Base-by-base conservation (phyloP, 2,113 vertebrate species). In the Colius striatus region DNA sequence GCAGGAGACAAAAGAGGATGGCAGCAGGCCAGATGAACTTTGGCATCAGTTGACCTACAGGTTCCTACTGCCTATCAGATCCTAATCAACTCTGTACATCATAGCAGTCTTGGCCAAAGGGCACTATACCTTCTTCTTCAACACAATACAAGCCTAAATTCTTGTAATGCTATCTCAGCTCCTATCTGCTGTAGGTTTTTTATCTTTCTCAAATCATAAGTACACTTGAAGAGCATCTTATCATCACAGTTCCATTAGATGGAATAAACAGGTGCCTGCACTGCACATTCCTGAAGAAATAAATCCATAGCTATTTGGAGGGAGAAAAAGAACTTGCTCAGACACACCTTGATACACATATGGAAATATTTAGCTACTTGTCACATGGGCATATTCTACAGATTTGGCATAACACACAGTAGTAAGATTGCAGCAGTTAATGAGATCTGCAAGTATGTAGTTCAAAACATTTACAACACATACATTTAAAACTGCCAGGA, bases 151-250 rank as follows among this genome's bases (percentile, higher is more conserved):
- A 72, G 10, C 14, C 12, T 58, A 62, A 76, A 61, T 29, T 29
- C 34, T 58, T 70, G 11, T n/a, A 10, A 20, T 5, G 47, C 6
- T 74, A 7, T 26, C 65, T 74, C 51, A 71, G 22, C 18, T 90
- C 23, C 43, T 43, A 1, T 9, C 27, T 34, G 18, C 25, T 45
- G 5, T n/a, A 63, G 0, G 0, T 2, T 48, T 90, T 70, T 41
- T 3, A 3, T 36, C 82, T 61, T 9, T 80, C 34, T 60, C 36
- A 81, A 74, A 77, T 23, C 1, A 0, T 30, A 66, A 51, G 6
- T 23, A 11, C 1, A 3, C 26, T 76, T 36, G 21, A 83, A 66
- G 30, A 80, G 11, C 4, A 5, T 5, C 15, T 60, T 43, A 68
- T 29, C 17, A 23, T 43, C 6, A 60, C 8, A 51, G 36, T 47